A percentile compares a stretch with the other conserved stretches of the same genome.
Evolutionary conservation across 2,113 vertebrate genomes (phyloP).

Genomic region (Sinocyclocheilus anophthalmus): DNA sequence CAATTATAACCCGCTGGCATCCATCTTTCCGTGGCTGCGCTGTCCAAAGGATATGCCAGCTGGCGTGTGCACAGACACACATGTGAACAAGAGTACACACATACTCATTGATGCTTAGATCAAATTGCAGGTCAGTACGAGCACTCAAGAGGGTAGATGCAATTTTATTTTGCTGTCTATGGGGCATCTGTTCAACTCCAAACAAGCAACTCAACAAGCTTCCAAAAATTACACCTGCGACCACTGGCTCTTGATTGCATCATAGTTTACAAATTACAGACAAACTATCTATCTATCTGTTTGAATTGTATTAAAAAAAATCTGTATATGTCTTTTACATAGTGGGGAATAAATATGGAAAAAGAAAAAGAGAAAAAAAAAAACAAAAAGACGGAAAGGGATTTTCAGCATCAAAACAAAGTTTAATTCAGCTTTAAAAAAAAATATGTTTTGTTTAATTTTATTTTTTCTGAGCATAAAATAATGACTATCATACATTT

Average conservation of each 20-base stretch:
- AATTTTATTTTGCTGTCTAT: neutral
- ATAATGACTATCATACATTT: no score
- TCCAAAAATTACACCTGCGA: neutral
- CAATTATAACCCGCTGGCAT: slow-evolving; percentile 40
- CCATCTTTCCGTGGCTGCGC: neutral
- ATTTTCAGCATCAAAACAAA: no score
- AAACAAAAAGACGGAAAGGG: no score
- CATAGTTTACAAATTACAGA: neutral
- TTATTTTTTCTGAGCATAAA: no score
- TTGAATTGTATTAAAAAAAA: no score
- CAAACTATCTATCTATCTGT: no score
- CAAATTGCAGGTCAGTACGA: slow-evolving; percentile 6
- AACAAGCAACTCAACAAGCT: neutral
- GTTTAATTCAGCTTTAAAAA: no score
- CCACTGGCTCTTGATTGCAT: neutral
- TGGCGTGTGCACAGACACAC: neutral
- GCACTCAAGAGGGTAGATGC: neutral
- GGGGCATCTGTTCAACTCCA: neutral
- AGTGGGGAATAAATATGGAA: no score
- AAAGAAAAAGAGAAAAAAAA: no score
- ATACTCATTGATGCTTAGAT: slow-evolving; percentile 23
- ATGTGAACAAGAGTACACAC: slow-evolving; percentile 9
- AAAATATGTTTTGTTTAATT: no score
- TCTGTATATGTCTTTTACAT: no score
- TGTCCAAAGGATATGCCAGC: slow-evolving; percentile 34